These are phyloP conservation scores for Apus apus DNA, from an alignment of 2,113 vertebrate genomes.

Conservation along the genomic window DNA sequence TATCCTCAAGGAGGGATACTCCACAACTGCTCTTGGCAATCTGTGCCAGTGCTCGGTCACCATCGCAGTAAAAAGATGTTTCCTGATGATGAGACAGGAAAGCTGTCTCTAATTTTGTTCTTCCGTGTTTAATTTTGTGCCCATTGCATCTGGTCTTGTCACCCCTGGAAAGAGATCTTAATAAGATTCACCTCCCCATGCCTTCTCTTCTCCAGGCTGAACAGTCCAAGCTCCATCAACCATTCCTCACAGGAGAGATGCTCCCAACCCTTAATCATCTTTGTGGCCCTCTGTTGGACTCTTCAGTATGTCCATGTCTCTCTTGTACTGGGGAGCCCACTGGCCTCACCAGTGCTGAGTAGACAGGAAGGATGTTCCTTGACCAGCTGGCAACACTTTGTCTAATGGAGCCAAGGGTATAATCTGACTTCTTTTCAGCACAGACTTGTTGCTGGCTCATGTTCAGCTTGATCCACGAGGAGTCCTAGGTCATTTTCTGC, in stretches of 20 bases:
- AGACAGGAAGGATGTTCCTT: background rate
- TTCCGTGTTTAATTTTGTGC: background rate
- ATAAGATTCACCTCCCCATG: background rate
- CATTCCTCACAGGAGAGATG: background rate
- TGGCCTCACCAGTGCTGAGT: background rate
- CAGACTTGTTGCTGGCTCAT: rapidly evolving
- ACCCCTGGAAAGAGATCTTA: background rate
- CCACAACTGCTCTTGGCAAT: background rate
- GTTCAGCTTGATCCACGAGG: rapidly evolving
- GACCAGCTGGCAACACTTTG: background rate
- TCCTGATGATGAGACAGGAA: background rate
- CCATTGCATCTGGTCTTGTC: background rate
- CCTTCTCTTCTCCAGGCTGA: background rate
- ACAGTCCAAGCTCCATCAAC: background rate
- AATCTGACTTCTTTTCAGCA: background rate
- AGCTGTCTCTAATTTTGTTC: too few relatives aligned
- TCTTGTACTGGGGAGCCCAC: background rate
- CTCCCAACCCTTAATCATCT: background rate
- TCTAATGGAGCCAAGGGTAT: background rate
- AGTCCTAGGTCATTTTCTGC: background rate
- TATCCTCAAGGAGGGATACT: background rate
- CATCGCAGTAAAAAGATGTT: background rate
- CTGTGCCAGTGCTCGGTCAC: background rate
- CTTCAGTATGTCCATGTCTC: background rate
- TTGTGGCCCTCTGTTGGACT: background rate